These are phyloP conservation scores for Agriotes lineatus DNA, from an alignment of 2,888 invertebrate genomes.

Conservation along the genomic window DNA sequence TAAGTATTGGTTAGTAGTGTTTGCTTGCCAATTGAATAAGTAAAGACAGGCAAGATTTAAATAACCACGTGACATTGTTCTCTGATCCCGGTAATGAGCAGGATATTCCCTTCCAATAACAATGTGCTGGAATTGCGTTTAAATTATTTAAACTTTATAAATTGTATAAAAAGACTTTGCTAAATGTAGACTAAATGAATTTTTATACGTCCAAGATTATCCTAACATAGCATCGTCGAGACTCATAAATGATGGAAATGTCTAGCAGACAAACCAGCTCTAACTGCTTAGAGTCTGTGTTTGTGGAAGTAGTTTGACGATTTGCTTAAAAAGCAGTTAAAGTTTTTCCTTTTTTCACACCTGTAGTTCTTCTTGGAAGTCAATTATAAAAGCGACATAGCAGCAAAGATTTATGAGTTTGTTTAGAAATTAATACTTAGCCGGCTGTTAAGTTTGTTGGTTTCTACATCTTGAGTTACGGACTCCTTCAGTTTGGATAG, in stretches of 20 bases:
- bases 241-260: neutral
- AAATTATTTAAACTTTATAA: too few species aligned
- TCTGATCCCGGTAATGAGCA: neutral
- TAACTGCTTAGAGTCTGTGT: slow-evolving; percentile 45
- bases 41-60: neutral
- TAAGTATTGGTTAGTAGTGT: neutral
- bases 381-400: slow-evolving; percentile 51
- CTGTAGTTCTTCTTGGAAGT: slow-evolving; percentile 57
- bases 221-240: too few species aligned
- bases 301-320: slow-evolving; percentile 57
- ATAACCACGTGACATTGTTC: neutral
- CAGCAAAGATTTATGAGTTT: slow-evolving; percentile 55
- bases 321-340: slow-evolving; percentile 56
- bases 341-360: slow-evolving; percentile 59
- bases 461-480: too few species aligned
- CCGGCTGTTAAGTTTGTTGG: slow-evolving; percentile 26
- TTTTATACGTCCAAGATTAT: too few species aligned
- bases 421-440: slow-evolving; percentile 50
- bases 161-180: too few species aligned
- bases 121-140: too few species aligned
- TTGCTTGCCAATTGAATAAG: neutral
- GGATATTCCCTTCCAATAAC: neutral
- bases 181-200: neutral
- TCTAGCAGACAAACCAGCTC: slow-evolving; percentile 24
- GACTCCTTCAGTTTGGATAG: too few species aligned